Conservation (phyloP, 2,113 vertebrate genomes). For the Sorex araneus region DNA sequence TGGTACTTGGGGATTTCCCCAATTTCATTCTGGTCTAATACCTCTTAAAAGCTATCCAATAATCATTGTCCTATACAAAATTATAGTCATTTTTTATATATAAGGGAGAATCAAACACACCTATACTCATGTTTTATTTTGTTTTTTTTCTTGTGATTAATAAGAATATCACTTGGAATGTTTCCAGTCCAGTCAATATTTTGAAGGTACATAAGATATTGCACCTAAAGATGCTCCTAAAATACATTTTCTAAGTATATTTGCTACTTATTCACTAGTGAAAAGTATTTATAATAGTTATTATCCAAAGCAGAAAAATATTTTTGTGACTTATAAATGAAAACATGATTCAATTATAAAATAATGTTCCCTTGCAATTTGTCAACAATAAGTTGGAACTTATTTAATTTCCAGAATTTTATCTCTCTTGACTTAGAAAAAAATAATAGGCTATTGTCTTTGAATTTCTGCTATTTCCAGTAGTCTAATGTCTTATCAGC, state of each 20-base stretch:
- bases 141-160: neutral
- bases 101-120: neutral
- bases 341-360: constrained; percentile 7
- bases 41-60: neutral
- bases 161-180: neutral
- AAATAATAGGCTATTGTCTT: neutral
- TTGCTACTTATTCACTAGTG: neutral
- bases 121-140: neutral
- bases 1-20: too few species aligned
- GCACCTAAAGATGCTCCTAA: neutral
- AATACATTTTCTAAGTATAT: neutral
- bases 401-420: constrained; percentile 12
- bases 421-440: neutral
- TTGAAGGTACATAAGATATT: neutral
- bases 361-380: neutral
- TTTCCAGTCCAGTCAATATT: neutral
- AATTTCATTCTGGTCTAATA: neutral
- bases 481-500: neutral
- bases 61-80: neutral
- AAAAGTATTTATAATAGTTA: neutral
- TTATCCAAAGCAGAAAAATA: neutral
- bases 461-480: neutral
- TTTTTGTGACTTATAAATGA: constrained; percentile 41
- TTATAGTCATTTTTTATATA: neutral
- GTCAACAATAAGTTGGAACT: neutral